phyloP scores from a whole-genome alignment of 2,888 invertebrate genomes.

The Dasysyrphus albostriatus region DNA sequence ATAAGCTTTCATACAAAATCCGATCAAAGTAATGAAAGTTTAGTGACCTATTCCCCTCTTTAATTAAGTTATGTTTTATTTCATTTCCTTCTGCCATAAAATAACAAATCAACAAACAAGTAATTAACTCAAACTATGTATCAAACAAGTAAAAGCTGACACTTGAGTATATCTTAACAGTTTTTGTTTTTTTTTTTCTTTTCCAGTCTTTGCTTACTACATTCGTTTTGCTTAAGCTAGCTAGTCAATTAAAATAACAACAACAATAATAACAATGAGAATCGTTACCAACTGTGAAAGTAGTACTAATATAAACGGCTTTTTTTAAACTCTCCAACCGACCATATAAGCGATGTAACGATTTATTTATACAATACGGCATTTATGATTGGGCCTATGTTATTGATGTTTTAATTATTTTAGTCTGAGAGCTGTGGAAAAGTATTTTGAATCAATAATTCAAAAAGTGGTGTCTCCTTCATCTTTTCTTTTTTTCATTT shows the following conservation, averaged over 20 bases:
- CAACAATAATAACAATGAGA: conserved; percentile 3
- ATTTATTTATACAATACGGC: conserved; percentile 28
- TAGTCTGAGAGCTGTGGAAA: too few relatives aligned
- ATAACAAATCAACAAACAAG: conserved; percentile 13
- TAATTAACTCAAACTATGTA: conserved; percentile 8
- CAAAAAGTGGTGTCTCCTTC: too few relatives aligned
- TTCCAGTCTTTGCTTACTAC: neutral
- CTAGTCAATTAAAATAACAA: conserved; percentile 15
- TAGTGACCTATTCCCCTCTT: conserved; percentile 7
- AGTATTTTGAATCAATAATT: too few relatives aligned
- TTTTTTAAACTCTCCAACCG: conserved; percentile 28
- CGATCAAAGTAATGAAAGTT: neutral
- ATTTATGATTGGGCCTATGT: neutral
- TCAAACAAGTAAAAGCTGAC: conserved; percentile 52
- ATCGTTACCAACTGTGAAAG: conserved; percentile 47
- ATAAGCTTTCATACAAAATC: neutral
- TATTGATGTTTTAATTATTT: too few relatives aligned
- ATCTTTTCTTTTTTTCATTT: too few relatives aligned
- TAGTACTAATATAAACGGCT: conserved; percentile 54
- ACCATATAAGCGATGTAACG: conserved; percentile 44
- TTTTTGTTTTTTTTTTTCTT: neutral
- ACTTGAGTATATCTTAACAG: conserved; percentile 7
- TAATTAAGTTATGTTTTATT: conserved; percentile 6
- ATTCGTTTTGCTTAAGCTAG: conserved; percentile 38
- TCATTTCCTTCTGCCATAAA: conserved; percentile 31